Conservation (phyloP, 2,113 vertebrate genomes). For the Misgurnus mizolepis region DNA sequence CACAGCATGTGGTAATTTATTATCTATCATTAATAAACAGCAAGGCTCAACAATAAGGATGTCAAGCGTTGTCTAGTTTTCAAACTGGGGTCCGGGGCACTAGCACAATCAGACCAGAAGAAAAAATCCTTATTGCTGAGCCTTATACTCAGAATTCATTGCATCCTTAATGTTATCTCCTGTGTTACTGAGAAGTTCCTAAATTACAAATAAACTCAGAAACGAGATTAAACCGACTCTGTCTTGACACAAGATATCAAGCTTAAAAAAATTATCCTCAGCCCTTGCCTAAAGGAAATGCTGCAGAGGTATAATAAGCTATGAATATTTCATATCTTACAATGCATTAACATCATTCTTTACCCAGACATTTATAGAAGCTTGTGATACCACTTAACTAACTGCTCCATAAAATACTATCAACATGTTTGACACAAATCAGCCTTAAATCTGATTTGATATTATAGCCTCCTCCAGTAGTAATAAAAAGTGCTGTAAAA, state of each 20-base stretch:
- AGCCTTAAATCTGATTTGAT: slow-evolving; percentile 31
- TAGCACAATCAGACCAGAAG: too few species aligned
- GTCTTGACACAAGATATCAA: background rate
- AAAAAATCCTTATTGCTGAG: too few species aligned
- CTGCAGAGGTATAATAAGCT: slow-evolving; percentile 29
- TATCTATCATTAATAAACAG: background rate
- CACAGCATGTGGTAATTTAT: background rate
- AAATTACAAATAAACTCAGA: slow-evolving; percentile 11
- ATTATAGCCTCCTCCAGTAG: slow-evolving; percentile 13
- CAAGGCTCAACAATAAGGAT: too few species aligned
- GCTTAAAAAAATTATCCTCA: background rate
- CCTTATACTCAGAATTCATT: background rate
- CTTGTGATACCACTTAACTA: slow-evolving; percentile 19
- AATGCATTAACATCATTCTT: slow-evolving; percentile 33
- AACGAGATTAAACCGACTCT: background rate
- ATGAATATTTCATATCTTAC: slow-evolving; percentile 40
- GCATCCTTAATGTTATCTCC: slow-evolving; percentile 4
- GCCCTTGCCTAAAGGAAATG: background rate
- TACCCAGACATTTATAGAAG: slow-evolving; percentile 23
- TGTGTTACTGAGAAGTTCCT: background rate
- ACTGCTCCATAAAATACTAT: slow-evolving; percentile 32
- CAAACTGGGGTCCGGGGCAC: too few species aligned
- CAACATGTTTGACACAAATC: slow-evolving; percentile 32
- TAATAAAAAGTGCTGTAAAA: slow-evolving; percentile 31
- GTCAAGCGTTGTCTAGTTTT: too few species aligned